A percentile compares a stretch with the other conserved stretches of the same genome.
Conservation (phyloP, 2,113 vertebrate species). For the Laticauda colubrina region DNA sequence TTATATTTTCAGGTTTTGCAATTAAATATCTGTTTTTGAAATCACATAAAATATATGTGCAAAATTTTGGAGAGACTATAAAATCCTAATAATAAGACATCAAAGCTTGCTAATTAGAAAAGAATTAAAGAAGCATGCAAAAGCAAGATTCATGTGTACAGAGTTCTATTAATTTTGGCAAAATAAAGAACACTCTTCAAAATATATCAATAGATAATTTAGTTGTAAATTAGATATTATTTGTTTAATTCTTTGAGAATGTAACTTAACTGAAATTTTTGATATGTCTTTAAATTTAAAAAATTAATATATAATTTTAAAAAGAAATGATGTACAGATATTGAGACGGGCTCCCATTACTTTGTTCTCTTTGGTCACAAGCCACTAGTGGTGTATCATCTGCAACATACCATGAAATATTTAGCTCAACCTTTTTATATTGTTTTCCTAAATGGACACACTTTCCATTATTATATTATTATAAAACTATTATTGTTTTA, state of each 20-base stretch:
- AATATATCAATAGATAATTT: background rate
- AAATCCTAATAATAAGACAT: background rate
- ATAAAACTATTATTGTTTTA: no score
- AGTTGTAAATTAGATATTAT: background rate
- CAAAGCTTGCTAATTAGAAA: background rate
- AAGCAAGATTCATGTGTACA: background rate
- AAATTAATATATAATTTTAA: background rate
- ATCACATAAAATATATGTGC: background rate
- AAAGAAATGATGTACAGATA: background rate
- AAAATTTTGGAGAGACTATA: background rate
- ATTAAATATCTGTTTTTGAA: background rate
- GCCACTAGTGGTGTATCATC: background rate
- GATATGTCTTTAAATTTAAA: background rate
- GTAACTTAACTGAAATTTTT: background rate
- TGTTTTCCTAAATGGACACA: background rate
- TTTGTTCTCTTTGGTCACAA: background rate
- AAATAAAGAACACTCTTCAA: background rate
- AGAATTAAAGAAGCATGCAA: background rate
- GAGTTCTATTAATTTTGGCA: background rate
- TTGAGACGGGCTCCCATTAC: background rate
- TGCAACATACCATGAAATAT: background rate
- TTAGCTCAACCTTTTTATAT: background rate
- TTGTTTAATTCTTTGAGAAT: background rate
- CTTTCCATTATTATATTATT: background rate
- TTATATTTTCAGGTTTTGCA: background rate